A percentile compares a stretch with the other conserved stretches of the same genome.
These are phyloP conservation scores for Heterotilapia buettikoferi DNA, from an alignment of 2,113 vertebrate genomes.

Conservation along the genomic window DNA sequence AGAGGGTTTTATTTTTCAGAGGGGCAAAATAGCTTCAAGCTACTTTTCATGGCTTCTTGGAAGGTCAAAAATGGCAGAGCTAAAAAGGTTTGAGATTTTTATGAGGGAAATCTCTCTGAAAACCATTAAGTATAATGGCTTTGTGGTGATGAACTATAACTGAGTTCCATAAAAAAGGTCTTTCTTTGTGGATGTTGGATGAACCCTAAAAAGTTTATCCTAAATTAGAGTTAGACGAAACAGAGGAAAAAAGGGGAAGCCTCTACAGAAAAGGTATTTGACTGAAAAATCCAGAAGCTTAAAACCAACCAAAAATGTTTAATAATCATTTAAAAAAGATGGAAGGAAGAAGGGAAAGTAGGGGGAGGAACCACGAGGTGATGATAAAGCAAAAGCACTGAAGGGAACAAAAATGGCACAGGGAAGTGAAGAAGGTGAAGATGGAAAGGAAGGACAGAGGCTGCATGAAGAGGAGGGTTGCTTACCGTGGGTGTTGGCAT, in stretches of 20 bases:
- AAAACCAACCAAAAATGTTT: background rate
- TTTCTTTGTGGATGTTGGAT: background rate
- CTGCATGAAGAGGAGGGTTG: conserved; percentile 2
- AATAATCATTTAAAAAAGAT: background rate
- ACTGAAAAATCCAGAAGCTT: background rate
- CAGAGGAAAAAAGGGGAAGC: background rate
- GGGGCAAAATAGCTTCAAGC: background rate
- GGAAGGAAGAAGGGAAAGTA: background rate
- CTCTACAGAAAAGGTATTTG: background rate
- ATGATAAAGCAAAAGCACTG: background rate
- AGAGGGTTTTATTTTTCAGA: background rate
- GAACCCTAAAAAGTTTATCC: background rate
- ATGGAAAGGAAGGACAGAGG: background rate
- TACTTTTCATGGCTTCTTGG: background rate
- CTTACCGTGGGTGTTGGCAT: conserved; percentile 80
- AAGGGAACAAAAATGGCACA: background rate
- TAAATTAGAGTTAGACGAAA: background rate
- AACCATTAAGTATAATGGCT: background rate
- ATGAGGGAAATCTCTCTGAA: background rate
- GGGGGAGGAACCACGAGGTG: background rate
- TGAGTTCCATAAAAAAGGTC: background rate
- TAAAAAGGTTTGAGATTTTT: background rate
- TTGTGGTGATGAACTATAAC: background rate
- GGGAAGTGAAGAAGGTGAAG: background rate
- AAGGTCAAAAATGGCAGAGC: background rate